phyloP scores from a whole-genome alignment of 2,797 vertebrate genomes.

The Galago senegalensis region DNA sequence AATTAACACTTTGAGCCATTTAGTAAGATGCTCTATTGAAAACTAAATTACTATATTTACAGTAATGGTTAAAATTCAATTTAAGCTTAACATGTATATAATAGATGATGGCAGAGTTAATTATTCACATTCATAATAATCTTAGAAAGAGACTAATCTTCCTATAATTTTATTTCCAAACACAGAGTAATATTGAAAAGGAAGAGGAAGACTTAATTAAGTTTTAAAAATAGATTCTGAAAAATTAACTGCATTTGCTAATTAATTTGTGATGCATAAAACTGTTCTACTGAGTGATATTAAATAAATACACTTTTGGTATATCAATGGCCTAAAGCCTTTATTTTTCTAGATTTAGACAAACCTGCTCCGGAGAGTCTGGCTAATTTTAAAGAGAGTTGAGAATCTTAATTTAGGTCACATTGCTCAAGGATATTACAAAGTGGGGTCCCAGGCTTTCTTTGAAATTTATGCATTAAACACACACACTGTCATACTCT shows the following conservation, averaged over 20 bases:
- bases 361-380: constrained; percentile 1
- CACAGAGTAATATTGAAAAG: constrained; percentile 63
- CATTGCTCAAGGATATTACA: constrained; percentile 1
- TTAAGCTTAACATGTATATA: constrained; percentile 67
- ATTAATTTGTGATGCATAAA: constrained; percentile 69
- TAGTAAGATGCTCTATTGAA: constrained; percentile 40
- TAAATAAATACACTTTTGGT: constrained; percentile 56
- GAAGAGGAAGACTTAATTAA: constrained; percentile 79
- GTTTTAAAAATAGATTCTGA: constrained; percentile 75
- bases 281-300: constrained; percentile 21
- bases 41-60: constrained; percentile 62
- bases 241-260: constrained; percentile 71
- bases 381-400: constrained; percentile 18
- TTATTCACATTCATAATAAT: constrained; percentile 71
- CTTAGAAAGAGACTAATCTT: constrained; percentile 66
- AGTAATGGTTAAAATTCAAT: constrained; percentile 74
- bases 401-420: constrained; percentile 37
- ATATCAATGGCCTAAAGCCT: constrained; percentile 22
- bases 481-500: not conserved
- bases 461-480: not conserved
- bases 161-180: constrained; percentile 66
- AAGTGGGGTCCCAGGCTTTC: not conserved
- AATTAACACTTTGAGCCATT: constrained; percentile 43
- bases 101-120: constrained; percentile 59
- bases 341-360: constrained; percentile 30